Evolutionary conservation across 2,888 invertebrate genomes (phyloP).

Genomic region (Poecilobothrus nobilitatus): DNA sequence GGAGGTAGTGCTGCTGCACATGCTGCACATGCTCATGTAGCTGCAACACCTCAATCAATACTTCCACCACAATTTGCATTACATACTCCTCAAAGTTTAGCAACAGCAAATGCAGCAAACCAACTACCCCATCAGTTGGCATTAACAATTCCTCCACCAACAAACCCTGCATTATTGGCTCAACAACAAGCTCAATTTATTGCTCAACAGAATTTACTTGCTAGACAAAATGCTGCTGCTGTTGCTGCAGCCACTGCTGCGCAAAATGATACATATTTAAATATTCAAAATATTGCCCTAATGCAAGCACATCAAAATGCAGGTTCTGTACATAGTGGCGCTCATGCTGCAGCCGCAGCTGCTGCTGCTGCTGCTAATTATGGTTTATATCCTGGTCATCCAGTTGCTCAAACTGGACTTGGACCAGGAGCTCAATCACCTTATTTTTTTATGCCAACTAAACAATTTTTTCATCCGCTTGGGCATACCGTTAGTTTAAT

Average conservation of each 20-base stretch:
- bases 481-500: conserved; percentile 19
- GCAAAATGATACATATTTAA: conserved; percentile 33
- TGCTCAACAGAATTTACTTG: conserved; percentile 61
- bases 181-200: conserved; percentile 54
- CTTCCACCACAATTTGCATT: conserved; percentile 14
- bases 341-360: conserved; percentile 26
- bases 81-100: conserved; percentile 29
- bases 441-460: conserved; percentile 23
- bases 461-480: conserved; percentile 18
- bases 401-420: conserved; percentile 27
- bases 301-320: conserved; percentile 33
- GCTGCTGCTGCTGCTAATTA: conserved; percentile 33
- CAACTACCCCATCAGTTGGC: conserved; percentile 34
- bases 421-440: conserved; percentile 31
- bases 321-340: conserved; percentile 30
- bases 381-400: conserved; percentile 26
- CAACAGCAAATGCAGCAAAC: conserved; percentile 34
- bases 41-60: conserved; percentile 21
- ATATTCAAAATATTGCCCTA: conserved; percentile 26
- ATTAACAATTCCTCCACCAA: conserved; percentile 38
- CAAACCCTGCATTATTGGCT: conserved; percentile 44
- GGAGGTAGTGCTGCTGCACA: conserved; percentile 16
- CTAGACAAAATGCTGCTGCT: conserved; percentile 57
- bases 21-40: conserved; percentile 21
- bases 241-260: conserved; percentile 47